Conservation (phyloP, 2,113 vertebrate species). For the Sebastes schlegelii region DNA sequence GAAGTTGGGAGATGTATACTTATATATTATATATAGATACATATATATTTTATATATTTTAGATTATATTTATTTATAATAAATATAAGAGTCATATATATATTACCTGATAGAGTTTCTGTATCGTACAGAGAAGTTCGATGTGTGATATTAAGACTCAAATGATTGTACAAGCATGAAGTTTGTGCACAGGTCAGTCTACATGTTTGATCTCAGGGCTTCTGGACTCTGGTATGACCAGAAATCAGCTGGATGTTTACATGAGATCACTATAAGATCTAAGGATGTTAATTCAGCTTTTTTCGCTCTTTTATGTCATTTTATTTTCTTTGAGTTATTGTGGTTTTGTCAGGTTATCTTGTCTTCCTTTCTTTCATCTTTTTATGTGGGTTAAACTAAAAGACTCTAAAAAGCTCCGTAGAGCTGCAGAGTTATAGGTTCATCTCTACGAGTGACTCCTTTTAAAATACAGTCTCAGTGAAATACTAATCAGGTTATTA, state of each 20-base stretch:
- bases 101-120: background rate
- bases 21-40: background rate
- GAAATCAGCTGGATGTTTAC: background rate
- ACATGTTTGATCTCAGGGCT: background rate
- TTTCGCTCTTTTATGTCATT: background rate
- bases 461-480: background rate
- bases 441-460: background rate
- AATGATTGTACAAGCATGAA: background rate
- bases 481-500: background rate
- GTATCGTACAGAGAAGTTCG: too few relatives aligned
- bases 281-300: background rate
- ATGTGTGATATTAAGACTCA: background rate
- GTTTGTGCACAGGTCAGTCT: background rate
- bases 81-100: background rate
- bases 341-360: background rate
- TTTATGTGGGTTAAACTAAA: background rate
- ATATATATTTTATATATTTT: background rate
- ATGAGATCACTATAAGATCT: too few relatives aligned
- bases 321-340: background rate
- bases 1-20: slow-evolving; percentile 19
- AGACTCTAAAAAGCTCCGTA: background rate
- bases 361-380: background rate
- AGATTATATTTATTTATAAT: background rate
- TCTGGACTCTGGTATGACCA: background rate
- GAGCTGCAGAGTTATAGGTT: background rate